Conservation (phyloP, 1,140 invertebrate genomes). For the Dendrolimus kikuchii region DNA sequence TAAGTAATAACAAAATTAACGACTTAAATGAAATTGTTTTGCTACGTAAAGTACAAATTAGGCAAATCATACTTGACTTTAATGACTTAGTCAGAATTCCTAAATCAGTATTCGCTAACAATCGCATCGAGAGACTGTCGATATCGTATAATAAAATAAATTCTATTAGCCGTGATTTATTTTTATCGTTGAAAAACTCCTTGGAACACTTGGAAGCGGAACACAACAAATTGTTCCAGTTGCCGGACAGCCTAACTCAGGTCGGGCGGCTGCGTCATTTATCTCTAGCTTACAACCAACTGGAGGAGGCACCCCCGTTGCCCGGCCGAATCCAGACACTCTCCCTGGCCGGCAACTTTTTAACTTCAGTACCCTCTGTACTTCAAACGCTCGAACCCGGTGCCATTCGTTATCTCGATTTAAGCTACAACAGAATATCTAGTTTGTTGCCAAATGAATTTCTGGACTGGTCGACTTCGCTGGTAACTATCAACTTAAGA, state of each 20-base stretch:
- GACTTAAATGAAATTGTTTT: slow-evolving; percentile 73
- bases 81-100: slow-evolving; percentile 80
- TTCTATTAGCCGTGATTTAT: slow-evolving; percentile 78
- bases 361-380: slow-evolving; percentile 79
- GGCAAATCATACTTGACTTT: slow-evolving; percentile 86
- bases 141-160: slow-evolving; percentile 84
- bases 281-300: slow-evolving; percentile 87
- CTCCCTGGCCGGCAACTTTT: slow-evolving; percentile 85
- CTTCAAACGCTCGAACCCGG: slow-evolving; percentile 79
- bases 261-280: slow-evolving; percentile 83
- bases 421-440: slow-evolving; percentile 89
- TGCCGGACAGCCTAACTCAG: slow-evolving; percentile 79
- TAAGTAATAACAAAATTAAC: slow-evolving; percentile 87
- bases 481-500: slow-evolving; percentile 87
- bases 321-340: slow-evolving; percentile 81
- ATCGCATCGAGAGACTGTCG: slow-evolving; percentile 82
- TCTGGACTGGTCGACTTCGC: slow-evolving; percentile 82
- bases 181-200: slow-evolving; percentile 79
- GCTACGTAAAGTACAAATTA: slow-evolving; percentile 80
- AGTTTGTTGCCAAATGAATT: slow-evolving; percentile 84
- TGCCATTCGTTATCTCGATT: slow-evolving; percentile 85
- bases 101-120: slow-evolving; percentile 77
- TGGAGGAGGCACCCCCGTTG: slow-evolving; percentile 70
- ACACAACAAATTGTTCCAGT: slow-evolving; percentile 80
- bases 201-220: slow-evolving; percentile 89